phyloP scores from a whole-genome alignment of 2,797 vertebrate species.

The Parauchenoglanis ngamensis region DNA sequence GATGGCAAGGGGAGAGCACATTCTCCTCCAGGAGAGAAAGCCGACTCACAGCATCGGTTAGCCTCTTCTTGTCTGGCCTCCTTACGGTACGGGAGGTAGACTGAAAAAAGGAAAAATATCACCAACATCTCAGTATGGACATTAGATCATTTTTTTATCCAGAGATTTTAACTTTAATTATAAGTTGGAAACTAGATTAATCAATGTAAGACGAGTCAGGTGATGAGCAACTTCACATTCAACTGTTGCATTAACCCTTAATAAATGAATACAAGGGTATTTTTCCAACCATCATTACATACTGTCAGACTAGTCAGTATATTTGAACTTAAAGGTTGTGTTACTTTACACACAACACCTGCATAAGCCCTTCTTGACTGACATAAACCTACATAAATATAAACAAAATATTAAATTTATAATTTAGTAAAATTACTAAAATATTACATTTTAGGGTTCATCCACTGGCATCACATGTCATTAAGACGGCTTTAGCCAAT shows the following conservation, averaged over 20 bases:
- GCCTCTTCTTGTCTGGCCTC: slow-evolving; percentile 64
- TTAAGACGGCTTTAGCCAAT: neutral
- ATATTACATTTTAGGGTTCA: neutral
- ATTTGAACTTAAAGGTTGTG: neutral
- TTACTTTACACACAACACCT: neutral
- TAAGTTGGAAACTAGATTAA: neutral
- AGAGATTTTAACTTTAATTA: neutral
- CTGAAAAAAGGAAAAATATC: slow-evolving; percentile 58
- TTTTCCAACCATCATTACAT: neutral
- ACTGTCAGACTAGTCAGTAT: neutral
- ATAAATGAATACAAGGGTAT: neutral
- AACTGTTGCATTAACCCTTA: neutral
- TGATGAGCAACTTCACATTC: neutral
- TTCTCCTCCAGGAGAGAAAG: slow-evolving; percentile 38
- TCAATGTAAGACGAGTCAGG: neutral
- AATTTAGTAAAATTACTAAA: neutral
- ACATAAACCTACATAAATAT: neutral
- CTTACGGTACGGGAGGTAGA: slow-evolving; percentile 63
- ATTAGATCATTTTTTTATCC: neutral
- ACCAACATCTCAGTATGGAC: neutral
- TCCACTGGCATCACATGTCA: neutral
- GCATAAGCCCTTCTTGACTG: neutral
- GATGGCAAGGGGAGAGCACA: slow-evolving; percentile 49
- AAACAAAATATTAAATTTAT: neutral
- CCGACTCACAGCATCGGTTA: slow-evolving; percentile 51